Percentiles rank a stretch among this genome's conserved stretches.
phyloP scores from a whole-genome alignment of 1,140 invertebrate genomes.

The Brachionus asplanchnoidis region DNA sequence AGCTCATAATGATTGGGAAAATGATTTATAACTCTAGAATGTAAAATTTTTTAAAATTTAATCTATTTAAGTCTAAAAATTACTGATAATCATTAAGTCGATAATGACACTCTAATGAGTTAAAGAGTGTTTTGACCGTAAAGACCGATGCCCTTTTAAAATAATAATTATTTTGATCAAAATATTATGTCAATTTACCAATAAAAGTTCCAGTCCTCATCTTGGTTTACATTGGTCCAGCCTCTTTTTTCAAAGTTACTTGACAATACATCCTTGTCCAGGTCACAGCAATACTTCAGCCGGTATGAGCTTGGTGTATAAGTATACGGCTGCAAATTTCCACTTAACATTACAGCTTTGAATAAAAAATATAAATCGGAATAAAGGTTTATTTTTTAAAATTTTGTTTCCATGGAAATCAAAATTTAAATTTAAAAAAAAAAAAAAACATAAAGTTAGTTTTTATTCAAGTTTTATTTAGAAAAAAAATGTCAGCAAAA shows the following conservation, averaged over 20 bases:
- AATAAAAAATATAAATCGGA: neutral
- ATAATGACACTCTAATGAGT: constrained; percentile 78
- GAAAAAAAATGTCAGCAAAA: constrained; percentile 54
- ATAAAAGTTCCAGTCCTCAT: constrained; percentile 94
- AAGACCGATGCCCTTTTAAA: constrained; percentile 72
- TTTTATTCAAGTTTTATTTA: constrained; percentile 4
- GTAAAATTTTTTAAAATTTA: neutral
- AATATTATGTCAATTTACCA: constrained; percentile 61
- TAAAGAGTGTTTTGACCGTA: constrained; percentile 81
- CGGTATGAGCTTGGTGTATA: neutral
- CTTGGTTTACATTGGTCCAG: constrained; percentile 80
- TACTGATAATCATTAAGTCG: constrained; percentile 84
- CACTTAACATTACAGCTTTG: neutral
- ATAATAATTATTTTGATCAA: constrained; percentile 26
- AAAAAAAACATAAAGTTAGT: neutral
- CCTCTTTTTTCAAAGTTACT: constrained; percentile 88
- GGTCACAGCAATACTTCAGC: constrained; percentile 73
- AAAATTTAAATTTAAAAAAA: neutral
- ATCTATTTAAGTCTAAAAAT: constrained; percentile 48
- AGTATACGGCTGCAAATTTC: neutral
- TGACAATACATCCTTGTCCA: constrained; percentile 88
- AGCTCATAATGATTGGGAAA: constrained; percentile 73
- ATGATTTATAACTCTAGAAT: constrained; percentile 69
- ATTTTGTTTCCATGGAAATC: neutral
- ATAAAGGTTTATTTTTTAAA: neutral